These are phyloP conservation scores for Phoxinus dragarum DNA, from an alignment of 2,797 vertebrate species.

Conservation along the genomic window DNA sequence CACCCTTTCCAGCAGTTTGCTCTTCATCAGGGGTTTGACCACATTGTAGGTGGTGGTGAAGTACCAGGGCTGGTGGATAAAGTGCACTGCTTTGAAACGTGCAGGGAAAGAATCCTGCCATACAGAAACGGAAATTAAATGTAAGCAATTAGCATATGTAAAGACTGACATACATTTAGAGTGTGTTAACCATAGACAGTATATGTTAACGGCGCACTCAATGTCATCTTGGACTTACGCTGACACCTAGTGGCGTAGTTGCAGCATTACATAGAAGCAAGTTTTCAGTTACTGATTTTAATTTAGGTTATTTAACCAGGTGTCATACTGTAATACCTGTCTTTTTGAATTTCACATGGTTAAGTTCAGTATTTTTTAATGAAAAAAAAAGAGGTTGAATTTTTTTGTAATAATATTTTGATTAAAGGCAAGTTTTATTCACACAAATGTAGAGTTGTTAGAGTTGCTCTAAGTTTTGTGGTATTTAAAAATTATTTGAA, in stretches of 20 bases:
- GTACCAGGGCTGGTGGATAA: slow-evolving; percentile 99
- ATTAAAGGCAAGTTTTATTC: background rate
- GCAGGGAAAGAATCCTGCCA: slow-evolving; percentile 96
- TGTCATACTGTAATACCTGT: background rate
- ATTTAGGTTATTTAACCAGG: background rate
- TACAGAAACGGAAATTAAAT: background rate
- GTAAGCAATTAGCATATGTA: background rate
- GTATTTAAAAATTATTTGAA: background rate
- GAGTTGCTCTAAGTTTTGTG: background rate
- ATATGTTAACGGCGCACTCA: background rate
- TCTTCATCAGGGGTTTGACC: slow-evolving; percentile 95
- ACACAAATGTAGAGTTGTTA: background rate
- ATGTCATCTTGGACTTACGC: background rate
- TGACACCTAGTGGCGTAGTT: background rate
- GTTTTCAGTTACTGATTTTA: background rate
- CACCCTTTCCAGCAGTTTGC: slow-evolving; percentile 95
- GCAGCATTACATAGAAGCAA: background rate
- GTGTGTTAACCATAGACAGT: background rate
- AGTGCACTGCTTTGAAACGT: slow-evolving; percentile 96
- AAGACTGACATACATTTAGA: background rate
- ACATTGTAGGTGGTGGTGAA: slow-evolving; percentile 98
- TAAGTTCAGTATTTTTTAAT: background rate
- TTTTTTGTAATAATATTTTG: background rate
- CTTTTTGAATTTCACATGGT: background rate
- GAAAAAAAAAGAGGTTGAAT: background rate